phyloP scores from a whole-genome alignment of 30 jellyfish, hydroid and myxozoan genomes.

The Pelagia noctiluca region DNA sequence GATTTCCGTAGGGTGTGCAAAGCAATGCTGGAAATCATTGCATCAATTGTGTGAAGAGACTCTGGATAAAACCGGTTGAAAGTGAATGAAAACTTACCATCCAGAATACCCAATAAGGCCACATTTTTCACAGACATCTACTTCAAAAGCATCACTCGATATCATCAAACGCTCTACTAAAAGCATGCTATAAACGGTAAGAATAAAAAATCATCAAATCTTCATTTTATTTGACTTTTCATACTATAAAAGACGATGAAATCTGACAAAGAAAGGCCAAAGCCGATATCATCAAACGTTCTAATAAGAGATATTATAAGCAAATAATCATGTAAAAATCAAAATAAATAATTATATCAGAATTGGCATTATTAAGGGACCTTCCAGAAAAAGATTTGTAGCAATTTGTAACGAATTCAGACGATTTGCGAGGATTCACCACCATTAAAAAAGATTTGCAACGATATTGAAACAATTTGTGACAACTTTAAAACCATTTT shows the following conservation, averaged over 20 bases:
- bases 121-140: conserved; percentile 98
- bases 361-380: too few relatives aligned
- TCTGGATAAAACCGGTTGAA: background rate
- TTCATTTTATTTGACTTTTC: too few relatives aligned
- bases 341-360: background rate
- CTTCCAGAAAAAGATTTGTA: too few relatives aligned
- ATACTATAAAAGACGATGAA: too few relatives aligned
- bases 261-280: too few relatives aligned
- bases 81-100: conserved; percentile 67
- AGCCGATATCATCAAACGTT: too few relatives aligned
- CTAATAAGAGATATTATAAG: too few relatives aligned
- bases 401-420: too few relatives aligned
- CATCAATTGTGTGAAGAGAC: background rate
- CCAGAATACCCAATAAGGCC: conserved; percentile 99
- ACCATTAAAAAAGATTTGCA: background rate
- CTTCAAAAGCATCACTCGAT: conserved; percentile 99
- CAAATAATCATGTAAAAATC: background rate
- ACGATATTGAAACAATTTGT: background rate
- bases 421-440: too few relatives aligned
- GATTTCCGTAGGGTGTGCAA: too few relatives aligned
- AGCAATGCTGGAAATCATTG: too few relatives aligned
- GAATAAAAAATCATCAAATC: background rate
- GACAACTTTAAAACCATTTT: background rate
- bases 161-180: conserved; percentile 95
- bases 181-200: conserved; percentile 79